phyloP scores from a whole-genome alignment of 2,888 invertebrate species.

The Tromatobia lineatoria region DNA sequence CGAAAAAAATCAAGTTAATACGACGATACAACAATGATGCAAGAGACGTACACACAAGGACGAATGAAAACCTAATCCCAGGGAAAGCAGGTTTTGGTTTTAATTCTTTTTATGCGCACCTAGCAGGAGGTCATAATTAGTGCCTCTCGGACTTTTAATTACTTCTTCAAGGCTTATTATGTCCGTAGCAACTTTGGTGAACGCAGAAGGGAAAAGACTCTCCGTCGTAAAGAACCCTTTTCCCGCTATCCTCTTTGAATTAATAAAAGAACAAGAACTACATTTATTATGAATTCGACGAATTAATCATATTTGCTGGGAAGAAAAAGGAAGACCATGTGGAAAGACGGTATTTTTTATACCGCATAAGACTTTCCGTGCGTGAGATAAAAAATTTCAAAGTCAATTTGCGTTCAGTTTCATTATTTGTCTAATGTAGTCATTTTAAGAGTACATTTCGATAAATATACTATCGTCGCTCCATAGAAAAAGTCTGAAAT shows the following conservation, averaged over 20 bases:
- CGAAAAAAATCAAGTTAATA: constrained; percentile 27
- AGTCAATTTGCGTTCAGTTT: no score
- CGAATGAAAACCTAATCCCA: background rate
- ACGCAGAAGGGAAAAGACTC: background rate
- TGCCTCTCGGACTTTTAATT: constrained; percentile 35
- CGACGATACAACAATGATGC: constrained; percentile 25
- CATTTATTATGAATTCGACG: background rate
- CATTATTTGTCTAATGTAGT: no score
- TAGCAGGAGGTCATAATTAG: constrained; percentile 8
- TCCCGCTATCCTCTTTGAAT: background rate
- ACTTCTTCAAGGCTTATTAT: constrained; percentile 29
- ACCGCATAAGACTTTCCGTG: no score
- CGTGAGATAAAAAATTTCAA: no score
- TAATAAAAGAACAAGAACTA: background rate
- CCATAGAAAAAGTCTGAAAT: no score
- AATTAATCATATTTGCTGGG: background rate
- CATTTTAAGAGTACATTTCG: no score
- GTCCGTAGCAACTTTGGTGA: constrained; percentile 5
- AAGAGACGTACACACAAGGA: background rate
- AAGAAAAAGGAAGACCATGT: background rate
- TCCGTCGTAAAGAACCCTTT: background rate
- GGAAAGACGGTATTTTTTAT: background rate
- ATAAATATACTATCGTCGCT: no score
- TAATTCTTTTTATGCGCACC: constrained; percentile 33
- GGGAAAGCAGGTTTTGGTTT: constrained; percentile 7